Evolutionary conservation across 2,888 invertebrate genomes (phyloP), one percentile per base, ranked within the genome.

Genomic region (Tyria jacobaeae): DNA sequence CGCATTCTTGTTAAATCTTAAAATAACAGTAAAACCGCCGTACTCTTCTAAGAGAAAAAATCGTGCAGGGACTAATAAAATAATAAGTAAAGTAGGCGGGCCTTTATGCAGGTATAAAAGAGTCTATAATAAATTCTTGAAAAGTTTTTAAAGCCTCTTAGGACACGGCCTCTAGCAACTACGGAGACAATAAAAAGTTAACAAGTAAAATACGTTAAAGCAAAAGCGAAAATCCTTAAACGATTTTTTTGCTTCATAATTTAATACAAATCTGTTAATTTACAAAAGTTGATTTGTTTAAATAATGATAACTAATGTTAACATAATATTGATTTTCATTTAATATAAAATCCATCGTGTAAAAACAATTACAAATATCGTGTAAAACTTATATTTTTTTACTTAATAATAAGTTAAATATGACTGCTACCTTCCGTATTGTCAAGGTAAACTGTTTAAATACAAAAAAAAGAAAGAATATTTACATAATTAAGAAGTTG

Each of bases 201-300:
- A 48, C 74, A 80, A 81, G 79, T 75, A 75, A 81, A 76, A 76
- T 77, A 77, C 70, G 70, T 70, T 81, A 78, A 82, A 83, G 85
- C 77, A 84, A 81, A 81, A 80, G 71, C 58, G 62, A 71, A 60
- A 63, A 81, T 82, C 27, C n/a, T n/a, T n/a, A n/a, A 27, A 27
- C 3, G 6, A 27, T 27, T 4, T 27, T 27, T 27, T 27, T 27
- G 27, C n/a, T n/a, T 27, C 27, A 6, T 6, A 27, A 27, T 27
- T 27, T 27, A 3, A 6, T 27, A 71, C 73, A 80, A 81, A 79
- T 79, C 80, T 73, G 85, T 87, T 88, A 83, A 87, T 86, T 88
- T 87, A 79, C 79, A 78, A 79, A 80, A 81, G 75, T 78, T n/a
- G n/a, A n/a, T n/a, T n/a, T n/a, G n/a, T n/a, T n/a, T n/a, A n/a